These are phyloP conservation scores for human (Homo sapiens) DNA, from an alignment of 2,113 vertebrate species.

Conservation along the genomic window GRCh38 chr7:127012001-127012500, in stretches of 20 bases:
- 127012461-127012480: constrained; percentile 57
- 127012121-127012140: not conserved
- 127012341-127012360: not conserved
- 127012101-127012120: not conserved
- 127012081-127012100: rapidly evolving
- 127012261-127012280: rapidly evolving
- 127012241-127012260: not conserved
- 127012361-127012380: not conserved
- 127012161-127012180: not conserved
- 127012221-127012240: not conserved
- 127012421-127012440: constrained; percentile 33
- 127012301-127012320: not conserved
- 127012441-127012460: constrained; percentile 58
- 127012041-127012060: not conserved
- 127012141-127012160: not conserved
- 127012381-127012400: not conserved
- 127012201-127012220: not conserved
- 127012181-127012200: not conserved
- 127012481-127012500: constrained; percentile 40
- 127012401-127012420: not conserved
- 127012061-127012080: not conserved
- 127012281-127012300: not conserved
- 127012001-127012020: not conserved
- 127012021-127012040: not conserved
- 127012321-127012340: not conserved